These are phyloP conservation scores for Gallinago stenura DNA, from an alignment of 2,797 vertebrate genomes.

Conservation along the genomic window DNA sequence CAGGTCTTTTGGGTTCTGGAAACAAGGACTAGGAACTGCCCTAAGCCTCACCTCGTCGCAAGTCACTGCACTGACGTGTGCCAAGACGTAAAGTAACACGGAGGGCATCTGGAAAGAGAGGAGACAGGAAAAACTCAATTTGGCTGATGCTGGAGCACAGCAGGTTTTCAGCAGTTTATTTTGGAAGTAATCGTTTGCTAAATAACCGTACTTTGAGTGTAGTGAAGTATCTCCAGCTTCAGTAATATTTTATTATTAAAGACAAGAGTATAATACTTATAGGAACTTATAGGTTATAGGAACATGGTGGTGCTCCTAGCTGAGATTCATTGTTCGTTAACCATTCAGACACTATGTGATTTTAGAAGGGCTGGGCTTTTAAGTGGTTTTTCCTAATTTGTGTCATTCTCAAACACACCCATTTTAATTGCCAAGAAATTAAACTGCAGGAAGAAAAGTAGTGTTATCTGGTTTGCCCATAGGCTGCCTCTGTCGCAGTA, in stretches of 20 bases:
- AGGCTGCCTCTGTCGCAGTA: slow-evolving; percentile 39
- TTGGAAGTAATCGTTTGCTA: slow-evolving; percentile 59
- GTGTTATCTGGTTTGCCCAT: slow-evolving; percentile 68
- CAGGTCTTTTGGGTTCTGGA: not conserved
- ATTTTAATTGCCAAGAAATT: slow-evolving; percentile 75
- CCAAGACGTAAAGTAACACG: not conserved
- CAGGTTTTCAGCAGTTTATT: slow-evolving; percentile 65
- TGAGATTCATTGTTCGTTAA: slow-evolving; percentile 10
- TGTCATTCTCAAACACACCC: not conserved
- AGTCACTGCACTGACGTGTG: not conserved
- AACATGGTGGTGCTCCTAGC: not conserved
- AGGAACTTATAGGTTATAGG: not conserved
- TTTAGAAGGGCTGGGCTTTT: slow-evolving; percentile 7
- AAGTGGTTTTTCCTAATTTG: not conserved
- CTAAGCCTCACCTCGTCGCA: not conserved
- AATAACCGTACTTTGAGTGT: slow-evolving; percentile 69
- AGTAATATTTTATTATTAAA: slow-evolving; percentile 51
- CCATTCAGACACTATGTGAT: not conserved
- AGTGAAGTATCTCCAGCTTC: slow-evolving; percentile 51
- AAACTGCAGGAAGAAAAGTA: slow-evolving; percentile 72
- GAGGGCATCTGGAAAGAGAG: slow-evolving; percentile 34
- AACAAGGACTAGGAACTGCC: not conserved
- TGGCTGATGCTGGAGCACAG: slow-evolving; percentile 50
- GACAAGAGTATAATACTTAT: not conserved
- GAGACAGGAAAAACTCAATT: slow-evolving; percentile 10